These are phyloP conservation scores for Drosophila mayri DNA, from an alignment of 1,140 invertebrate species.

Conservation along the genomic window DNA sequence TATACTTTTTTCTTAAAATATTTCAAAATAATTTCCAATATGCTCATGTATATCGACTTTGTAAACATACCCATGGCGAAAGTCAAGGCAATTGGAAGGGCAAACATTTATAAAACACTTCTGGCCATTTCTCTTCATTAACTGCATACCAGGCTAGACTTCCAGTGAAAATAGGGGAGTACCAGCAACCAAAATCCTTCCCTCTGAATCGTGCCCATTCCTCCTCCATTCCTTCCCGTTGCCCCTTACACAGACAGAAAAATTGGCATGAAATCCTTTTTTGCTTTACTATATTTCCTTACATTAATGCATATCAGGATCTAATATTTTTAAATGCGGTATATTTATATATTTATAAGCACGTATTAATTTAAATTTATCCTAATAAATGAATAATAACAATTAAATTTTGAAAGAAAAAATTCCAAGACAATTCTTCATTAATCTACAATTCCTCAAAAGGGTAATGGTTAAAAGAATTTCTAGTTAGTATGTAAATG, in stretches of 20 bases:
- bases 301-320: neutral
- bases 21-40: neutral
- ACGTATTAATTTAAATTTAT: neutral
- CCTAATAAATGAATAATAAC: neutral
- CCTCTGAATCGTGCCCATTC: neutral
- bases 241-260: neutral
- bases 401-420: too few species aligned
- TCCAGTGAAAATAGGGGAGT: conserved; percentile 8
- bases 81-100: conserved; percentile 24
- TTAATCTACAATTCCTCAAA: neutral
- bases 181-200: neutral
- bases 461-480: too few species aligned
- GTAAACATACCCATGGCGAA: neutral
- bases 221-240: neutral
- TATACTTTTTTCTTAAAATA: too few species aligned
- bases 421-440: neutral
- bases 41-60: neutral
- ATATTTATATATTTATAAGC: neutral
- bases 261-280: neutral
- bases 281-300: neutral
- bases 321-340: neutral
- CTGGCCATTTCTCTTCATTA: conserved; percentile 79
- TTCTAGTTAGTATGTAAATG: too few species aligned
- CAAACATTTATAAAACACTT: conserved; percentile 77
- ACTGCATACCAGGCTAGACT: conserved; percentile 36